phyloP scores from a whole-genome alignment of 1,140 invertebrate species.

The Nasonia longicornis region DNA sequence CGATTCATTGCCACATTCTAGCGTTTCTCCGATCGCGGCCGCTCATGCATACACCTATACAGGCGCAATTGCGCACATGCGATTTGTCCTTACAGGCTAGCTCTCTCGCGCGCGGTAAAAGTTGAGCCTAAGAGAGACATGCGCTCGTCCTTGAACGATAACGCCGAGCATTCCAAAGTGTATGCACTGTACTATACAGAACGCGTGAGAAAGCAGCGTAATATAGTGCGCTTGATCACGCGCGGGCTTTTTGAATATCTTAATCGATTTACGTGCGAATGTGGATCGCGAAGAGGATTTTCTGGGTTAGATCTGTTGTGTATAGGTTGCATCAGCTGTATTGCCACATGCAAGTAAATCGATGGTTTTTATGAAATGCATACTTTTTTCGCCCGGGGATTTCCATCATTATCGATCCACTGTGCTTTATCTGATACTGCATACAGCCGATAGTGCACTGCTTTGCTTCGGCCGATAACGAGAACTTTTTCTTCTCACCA shows the following conservation, averaged over 20 bases:
- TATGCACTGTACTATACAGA: neutral
- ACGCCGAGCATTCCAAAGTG: conserved; percentile 28
- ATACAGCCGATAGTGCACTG: no score
- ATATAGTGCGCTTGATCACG: neutral
- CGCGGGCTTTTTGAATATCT: neutral
- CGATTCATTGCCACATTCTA: conserved; percentile 25
- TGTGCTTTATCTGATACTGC: no score
- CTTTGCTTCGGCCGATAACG: neutral
- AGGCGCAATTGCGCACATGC: neutral
- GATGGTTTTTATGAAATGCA: neutral
- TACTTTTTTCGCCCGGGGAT: no score
- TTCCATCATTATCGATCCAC: neutral
- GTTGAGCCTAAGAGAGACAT: neutral
- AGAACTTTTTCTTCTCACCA: neutral
- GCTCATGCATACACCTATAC: no score
- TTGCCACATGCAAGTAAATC: neutral
- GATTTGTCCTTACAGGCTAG: conserved; percentile 31
- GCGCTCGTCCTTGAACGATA: conserved; percentile 44
- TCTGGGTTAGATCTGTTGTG: no score
- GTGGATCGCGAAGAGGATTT: no score
- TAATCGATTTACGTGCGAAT: neutral
- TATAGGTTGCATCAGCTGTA: neutral
- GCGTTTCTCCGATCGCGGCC: neutral
- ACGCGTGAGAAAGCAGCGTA: conserved; percentile 16
- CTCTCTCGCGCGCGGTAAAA: conserved; percentile 20